phyloP scores from a whole-genome alignment of 2,888 invertebrate species.

The Microdon myrmicae region DNA sequence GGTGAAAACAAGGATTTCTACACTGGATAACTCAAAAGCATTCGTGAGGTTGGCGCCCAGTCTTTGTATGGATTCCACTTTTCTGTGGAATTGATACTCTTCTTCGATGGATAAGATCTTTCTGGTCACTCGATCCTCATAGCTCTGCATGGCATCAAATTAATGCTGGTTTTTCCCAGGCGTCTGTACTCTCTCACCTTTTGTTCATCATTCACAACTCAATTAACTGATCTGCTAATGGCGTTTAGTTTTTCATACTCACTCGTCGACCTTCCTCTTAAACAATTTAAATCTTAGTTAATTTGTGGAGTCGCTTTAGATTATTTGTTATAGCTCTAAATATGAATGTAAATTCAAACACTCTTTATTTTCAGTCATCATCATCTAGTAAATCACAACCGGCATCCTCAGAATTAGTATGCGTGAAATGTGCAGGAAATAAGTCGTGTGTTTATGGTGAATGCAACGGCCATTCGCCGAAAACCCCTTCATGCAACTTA shows the following conservation, averaged over 20 bases:
- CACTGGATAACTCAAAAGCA: no score
- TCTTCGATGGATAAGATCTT: no score
- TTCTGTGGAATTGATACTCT: no score
- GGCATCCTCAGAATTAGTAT: constrained; percentile 44
- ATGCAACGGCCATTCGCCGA: constrained; percentile 64
- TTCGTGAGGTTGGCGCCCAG: no score
- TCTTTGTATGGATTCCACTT: no score
- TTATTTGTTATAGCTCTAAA: neutral
- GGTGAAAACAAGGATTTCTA: no score
- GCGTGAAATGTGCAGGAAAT: constrained; percentile 43
- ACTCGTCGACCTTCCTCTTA: neutral
- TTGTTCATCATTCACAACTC: no score
- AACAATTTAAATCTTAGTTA: constrained; percentile 1
- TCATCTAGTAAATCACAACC: constrained; percentile 51
- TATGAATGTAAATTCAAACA: neutral
- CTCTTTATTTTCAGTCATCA: constrained; percentile 53
- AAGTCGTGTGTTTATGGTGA: constrained; percentile 65
- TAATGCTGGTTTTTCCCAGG: no score
- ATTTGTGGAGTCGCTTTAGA: constrained; percentile 1
- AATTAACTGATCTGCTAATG: no score
- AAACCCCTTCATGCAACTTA: constrained; percentile 52
- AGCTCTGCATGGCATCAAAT: no score
- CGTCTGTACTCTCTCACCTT: no score
- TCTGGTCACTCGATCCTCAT: no score
- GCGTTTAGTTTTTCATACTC: neutral